Base-by-base conservation (phyloP, 2,888 invertebrate species). In the Polydrusus cervinus region DNA sequence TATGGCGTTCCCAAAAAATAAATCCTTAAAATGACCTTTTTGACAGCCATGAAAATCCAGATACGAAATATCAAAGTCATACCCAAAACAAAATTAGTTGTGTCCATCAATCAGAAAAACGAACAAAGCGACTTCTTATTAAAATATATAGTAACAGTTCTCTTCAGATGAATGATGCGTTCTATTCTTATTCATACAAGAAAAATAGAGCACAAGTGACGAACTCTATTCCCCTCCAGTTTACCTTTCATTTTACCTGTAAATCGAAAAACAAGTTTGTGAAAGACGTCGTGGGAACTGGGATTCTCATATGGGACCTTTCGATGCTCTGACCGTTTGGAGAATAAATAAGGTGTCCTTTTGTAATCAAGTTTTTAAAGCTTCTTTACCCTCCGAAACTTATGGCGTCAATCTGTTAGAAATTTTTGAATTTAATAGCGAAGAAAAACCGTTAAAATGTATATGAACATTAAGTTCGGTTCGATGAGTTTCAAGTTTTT, bases 221-320 rank as follows among this genome's bases (percentile, higher is more conserved):
- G 38, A 60, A n/a, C 61, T 69, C 38, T n/a, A 45, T 45, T 60
- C 70, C 70, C 70, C 62, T 62, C 62, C 49, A 11, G 34, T 14
- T n/a, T 13, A 62, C 11, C 65, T 55, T 18, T 69, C 74, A 76
- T 79, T 83, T 83, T 83, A 83, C 83, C 83, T 83, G 83, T 83
- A 81, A 76, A 79, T 74, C 81, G 81, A 81, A 83, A 83, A 83
- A 83, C 83, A 81, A 83, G 83, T 83, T 83, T 76, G 69, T 20
- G 49, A 76, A 64, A 75, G 66, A 75, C 57, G 75, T 79, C 81
- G 83, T 83, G 83, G 83, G 83, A 82, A 82, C 80, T 71, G 71
- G 66, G 51, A 75, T 67, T 49, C 69, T 74, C 81, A 65, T 81
- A 81, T 75, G 82, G 82, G 82, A 82, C 83, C 81, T 76, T 78